Evolutionary conservation across 2,113 vertebrate species (phyloP).

Genomic region (Tragelaphus imberbis): DNA sequence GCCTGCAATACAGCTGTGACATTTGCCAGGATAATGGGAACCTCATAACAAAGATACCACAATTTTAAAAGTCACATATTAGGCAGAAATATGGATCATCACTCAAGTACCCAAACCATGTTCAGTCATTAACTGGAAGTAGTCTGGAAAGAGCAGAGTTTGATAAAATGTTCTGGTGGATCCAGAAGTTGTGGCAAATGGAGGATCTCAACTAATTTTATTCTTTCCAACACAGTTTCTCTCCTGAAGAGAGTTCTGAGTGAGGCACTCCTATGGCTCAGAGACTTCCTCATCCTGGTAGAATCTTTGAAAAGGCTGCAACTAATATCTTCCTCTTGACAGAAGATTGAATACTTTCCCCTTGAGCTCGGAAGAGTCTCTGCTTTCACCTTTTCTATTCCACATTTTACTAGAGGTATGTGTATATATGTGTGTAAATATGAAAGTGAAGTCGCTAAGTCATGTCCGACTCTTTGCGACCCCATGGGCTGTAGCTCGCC

Average conservation of each 20-base stretch:
- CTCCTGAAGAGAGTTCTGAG: background rate
- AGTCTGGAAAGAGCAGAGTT: background rate
- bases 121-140: background rate
- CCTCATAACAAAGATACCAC: background rate
- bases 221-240: background rate
- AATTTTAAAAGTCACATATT: background rate
- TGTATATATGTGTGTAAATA: background rate
- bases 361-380: background rate
- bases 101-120: background rate
- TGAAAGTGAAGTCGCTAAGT: background rate
- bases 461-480: rapidly evolving
- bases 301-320: background rate
- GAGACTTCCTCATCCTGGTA: background rate
- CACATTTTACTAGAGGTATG: background rate
- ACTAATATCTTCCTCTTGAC: background rate
- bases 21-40: background rate
- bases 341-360: background rate
- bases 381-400: background rate
- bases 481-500: background rate
- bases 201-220: background rate
- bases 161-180: background rate
- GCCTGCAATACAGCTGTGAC: background rate
- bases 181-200: background rate
- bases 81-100: background rate
- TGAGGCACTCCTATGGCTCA: background rate